Conservation (phyloP, 2,888 invertebrate species). For the Trachelus stipa region DNA sequence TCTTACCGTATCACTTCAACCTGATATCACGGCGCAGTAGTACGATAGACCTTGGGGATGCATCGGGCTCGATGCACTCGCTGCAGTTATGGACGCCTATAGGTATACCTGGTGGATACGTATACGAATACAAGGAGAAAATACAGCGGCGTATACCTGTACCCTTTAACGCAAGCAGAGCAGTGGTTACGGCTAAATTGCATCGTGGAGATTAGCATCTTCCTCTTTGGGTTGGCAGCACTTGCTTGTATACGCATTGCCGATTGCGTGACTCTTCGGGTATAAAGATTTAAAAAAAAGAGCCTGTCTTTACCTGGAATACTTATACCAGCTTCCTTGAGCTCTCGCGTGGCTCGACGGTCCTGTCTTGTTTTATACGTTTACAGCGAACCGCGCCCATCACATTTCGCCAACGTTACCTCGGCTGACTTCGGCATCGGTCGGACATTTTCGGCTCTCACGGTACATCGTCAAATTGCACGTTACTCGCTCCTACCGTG, state of each 20-base stretch:
- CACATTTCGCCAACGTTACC: background rate
- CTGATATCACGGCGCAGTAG: background rate
- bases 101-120: background rate
- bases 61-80: background rate
- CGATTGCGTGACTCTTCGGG: background rate
- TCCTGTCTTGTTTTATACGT: background rate
- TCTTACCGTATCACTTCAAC: background rate
- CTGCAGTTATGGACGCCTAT: background rate
- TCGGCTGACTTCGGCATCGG: background rate
- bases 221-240: background rate
- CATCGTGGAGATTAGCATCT: background rate
- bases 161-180: background rate
- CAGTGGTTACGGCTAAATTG: background rate
- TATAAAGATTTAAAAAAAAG: background rate
- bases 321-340: background rate
- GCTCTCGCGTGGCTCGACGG: background rate
- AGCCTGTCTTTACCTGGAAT: background rate
- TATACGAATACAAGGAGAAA: background rate
- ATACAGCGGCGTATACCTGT: background rate
- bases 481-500: background rate
- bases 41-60: background rate
- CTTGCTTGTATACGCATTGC: background rate
- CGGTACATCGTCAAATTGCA: background rate
- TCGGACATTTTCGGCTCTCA: background rate
- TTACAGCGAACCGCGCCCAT: background rate